Base-by-base conservation (phyloP, 1,140 invertebrate species). In the Orius insidiosus region DNA sequence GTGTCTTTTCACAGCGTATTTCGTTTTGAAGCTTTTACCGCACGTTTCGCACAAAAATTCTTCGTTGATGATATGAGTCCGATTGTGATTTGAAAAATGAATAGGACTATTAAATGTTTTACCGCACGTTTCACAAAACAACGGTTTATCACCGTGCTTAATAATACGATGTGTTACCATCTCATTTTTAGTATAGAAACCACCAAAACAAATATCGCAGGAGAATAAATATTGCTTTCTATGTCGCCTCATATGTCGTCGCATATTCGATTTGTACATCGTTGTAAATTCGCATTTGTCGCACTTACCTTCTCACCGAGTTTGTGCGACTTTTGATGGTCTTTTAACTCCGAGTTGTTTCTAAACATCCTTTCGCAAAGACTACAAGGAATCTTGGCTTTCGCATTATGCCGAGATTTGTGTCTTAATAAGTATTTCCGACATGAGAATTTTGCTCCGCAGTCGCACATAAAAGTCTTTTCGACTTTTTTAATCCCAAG, bases 1-100 rank as follows among this genome's bases (percentile, higher is more conserved):
- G 50, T 76, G 74, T 9, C 68, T 63, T 48, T 67, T 69, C 37
- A 73, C 55, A 41, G 69, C 71, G 49, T 68, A 67, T 9, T 68
- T 67, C 42, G 68, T 67, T 0, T 67, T 66, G 56, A 74, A 73
- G 8, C 66, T 66, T 52, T 71, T 71, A 0, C 60, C 60, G 48
- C 71, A 74, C 2, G 68, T 54, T 43, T 62, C 60, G 52, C 71
- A 74, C 8, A 48, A 63, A 55, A 10, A 69, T 65, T 50, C 61
- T 62, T 18, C 65, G 11, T 31, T 45, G 19, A 16, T 19, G 47
- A 55, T 52, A 14, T 40, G 45, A 13, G 49, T 44, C 40, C 54
- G 55, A 33, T 54, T 55, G 34, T 56, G 55, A 13, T 51, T 46
- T 3, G 19, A 36, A 7, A 56, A 19, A 16, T 56, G 53, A 11